Conservation (phyloP, 2,113 vertebrate genomes). For the Melospiza melodia region DNA sequence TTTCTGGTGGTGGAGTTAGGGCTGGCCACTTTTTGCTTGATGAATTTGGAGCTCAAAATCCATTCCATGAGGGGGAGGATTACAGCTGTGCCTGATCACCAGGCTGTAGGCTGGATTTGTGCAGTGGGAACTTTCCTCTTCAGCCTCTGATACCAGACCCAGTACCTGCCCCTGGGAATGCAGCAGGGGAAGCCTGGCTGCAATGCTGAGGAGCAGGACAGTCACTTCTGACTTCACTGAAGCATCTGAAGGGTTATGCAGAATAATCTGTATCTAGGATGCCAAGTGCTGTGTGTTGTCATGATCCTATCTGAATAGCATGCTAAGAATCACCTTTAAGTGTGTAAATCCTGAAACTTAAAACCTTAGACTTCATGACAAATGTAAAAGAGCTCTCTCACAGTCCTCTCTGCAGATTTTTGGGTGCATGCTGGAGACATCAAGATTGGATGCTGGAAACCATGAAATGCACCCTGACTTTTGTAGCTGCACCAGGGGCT, state of each 20-base stretch:
- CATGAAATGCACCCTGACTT: fast-evolving
- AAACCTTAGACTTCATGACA: neutral
- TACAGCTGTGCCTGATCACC: neutral
- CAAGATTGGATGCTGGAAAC: neutral
- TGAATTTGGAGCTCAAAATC: neutral
- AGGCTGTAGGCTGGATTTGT: neutral
- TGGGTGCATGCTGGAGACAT: neutral
- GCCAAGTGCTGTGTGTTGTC: neutral
- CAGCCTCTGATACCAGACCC: neutral
- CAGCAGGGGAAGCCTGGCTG: neutral
- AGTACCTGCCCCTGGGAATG: neutral
- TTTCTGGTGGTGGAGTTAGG: neutral
- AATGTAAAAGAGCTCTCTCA: neutral
- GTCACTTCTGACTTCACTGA: neutral
- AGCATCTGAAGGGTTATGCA: neutral
- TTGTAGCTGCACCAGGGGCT: neutral
- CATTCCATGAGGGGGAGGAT: neutral
- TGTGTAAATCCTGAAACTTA: neutral
- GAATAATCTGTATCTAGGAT: neutral
- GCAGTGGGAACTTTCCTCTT: too few species aligned
- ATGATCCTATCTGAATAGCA: neutral
- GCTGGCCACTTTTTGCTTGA: neutral
- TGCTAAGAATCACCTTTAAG: neutral
- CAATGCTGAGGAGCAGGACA: neutral
- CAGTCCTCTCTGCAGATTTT: neutral